These are phyloP conservation scores for Dendropsophus ebraccatus DNA, from an alignment of 2,113 vertebrate genomes.

Conservation along the genomic window DNA sequence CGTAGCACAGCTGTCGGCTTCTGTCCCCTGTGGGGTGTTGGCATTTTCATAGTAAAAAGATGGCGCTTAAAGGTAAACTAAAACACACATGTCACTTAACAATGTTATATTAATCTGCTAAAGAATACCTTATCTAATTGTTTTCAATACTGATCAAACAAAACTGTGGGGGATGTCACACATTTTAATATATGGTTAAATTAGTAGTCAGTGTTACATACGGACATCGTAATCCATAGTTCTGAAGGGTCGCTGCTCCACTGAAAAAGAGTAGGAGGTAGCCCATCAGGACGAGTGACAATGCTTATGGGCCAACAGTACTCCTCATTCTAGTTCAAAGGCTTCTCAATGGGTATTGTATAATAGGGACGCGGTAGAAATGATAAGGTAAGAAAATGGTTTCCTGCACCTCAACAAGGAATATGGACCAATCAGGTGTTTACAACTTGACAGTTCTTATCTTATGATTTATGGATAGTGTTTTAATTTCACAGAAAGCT, in stretches of 20 bases:
- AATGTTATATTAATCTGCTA: not conserved
- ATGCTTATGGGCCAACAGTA: no score
- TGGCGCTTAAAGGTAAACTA: not conserved
- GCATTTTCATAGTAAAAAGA: not conserved
- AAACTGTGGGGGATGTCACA: not conserved
- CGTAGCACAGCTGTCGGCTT: not conserved
- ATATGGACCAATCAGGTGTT: not conserved
- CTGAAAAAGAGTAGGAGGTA: not conserved
- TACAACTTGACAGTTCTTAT: not conserved
- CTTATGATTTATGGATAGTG: not conserved
- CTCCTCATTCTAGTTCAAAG: no score
- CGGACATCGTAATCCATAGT: not conserved
- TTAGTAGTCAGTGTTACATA: not conserved
- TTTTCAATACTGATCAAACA: not conserved
- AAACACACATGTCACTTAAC: not conserved
- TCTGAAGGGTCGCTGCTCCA: not conserved
- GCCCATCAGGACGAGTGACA: not conserved
- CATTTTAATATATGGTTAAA: not conserved
- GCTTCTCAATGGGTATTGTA: not conserved
- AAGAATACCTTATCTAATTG: not conserved
- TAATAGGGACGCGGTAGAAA: not conserved
- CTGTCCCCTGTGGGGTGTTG: not conserved
- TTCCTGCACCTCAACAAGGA: not conserved
- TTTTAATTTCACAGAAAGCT: not conserved
- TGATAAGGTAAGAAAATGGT: not conserved